A percentile compares a stretch with the other conserved stretches of the same genome.
phyloP scores from a whole-genome alignment of 2,797 vertebrate species.

The Sandelia bainsii region DNA sequence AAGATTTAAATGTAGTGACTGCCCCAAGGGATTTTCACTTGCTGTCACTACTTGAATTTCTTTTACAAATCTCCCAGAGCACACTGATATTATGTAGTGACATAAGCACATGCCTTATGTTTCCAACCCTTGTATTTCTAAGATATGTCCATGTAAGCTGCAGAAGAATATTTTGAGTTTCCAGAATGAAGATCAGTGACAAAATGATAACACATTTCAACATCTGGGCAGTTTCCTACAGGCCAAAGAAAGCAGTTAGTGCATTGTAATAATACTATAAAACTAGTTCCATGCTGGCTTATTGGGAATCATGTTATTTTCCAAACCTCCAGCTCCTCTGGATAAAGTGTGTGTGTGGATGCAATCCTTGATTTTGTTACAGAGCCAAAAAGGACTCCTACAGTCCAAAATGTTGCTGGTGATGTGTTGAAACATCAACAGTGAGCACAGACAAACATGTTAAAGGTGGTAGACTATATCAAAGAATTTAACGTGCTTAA shows the following conservation, averaged over 20 bases:
- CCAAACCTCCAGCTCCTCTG: background rate
- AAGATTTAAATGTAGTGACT: constrained; percentile 53
- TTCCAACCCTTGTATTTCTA: background rate
- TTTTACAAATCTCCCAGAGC: constrained; percentile 70
- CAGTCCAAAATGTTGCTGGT: too few relatives aligned
- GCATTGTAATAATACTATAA: background rate
- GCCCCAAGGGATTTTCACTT: constrained; percentile 65
- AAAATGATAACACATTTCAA: background rate
- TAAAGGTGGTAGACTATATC: background rate
- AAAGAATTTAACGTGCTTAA: background rate
- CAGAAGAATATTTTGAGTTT: constrained; percentile 20
- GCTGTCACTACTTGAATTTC: constrained; percentile 53
- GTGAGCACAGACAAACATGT: background rate
- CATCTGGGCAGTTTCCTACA: constrained; percentile 1
- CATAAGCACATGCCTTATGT: constrained; percentile 27
- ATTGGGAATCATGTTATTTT: background rate
- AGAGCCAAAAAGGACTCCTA: background rate
- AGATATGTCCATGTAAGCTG: background rate
- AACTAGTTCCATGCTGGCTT: background rate
- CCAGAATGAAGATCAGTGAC: constrained; percentile 9
- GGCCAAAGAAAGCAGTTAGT: background rate
- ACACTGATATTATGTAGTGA: constrained; percentile 52
- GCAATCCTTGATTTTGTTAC: background rate
- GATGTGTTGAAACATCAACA: background rate
- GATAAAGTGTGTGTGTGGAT: too few relatives aligned